Evolutionary conservation across 2,888 invertebrate species (phyloP).

Genomic region (Germaria angustata): DNA sequence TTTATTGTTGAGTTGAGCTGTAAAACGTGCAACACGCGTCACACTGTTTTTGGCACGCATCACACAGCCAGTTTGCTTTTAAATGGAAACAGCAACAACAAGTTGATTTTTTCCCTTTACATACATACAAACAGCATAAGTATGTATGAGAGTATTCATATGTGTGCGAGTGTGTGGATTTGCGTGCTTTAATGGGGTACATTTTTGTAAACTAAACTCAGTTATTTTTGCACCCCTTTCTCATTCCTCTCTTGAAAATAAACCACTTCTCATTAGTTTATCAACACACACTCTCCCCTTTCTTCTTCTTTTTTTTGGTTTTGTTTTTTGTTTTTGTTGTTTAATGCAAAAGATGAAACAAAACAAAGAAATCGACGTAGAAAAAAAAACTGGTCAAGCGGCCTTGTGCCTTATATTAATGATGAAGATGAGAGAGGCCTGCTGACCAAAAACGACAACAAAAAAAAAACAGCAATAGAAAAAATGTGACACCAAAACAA

Average conservation of each 20-base stretch:
- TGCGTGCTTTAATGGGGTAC: conserved; percentile 41
- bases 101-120: conserved; percentile 22
- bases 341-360: conserved; percentile 23
- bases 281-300: not conserved
- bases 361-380: conserved; percentile 34
- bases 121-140: not conserved
- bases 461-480: conserved; percentile 13
- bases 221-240: conserved; percentile 50
- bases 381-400: conserved; percentile 60
- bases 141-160: not conserved
- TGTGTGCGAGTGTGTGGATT: not conserved
- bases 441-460: conserved; percentile 39
- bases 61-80: conserved; percentile 50
- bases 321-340: not conserved
- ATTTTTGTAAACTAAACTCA: conserved; percentile 18
- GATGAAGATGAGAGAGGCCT: conserved; percentile 43
- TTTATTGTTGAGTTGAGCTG: conserved; percentile 62
- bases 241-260: not conserved
- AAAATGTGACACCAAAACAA: conserved; percentile 35
- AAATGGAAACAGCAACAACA: conserved; percentile 49
- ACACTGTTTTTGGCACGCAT: conserved; percentile 69
- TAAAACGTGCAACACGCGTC: conserved; percentile 71
- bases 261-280: not conserved
- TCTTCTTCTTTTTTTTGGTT: not conserved
- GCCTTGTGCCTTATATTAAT: conserved; percentile 62